Base-by-base conservation (phyloP, 2,888 invertebrate species). In the Orchestes rusci region DNA sequence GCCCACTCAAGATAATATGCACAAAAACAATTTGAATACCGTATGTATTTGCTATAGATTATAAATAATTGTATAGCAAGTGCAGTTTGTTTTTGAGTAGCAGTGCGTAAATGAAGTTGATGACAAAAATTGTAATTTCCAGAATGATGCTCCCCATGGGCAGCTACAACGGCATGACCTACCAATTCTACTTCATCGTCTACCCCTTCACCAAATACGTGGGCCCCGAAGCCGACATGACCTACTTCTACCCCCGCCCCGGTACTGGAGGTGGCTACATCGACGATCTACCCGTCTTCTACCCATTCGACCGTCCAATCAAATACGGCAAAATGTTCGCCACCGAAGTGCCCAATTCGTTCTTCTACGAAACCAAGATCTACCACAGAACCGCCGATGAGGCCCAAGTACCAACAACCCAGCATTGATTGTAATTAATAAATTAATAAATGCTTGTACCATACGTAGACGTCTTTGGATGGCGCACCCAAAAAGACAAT, bases 241-340 rank as follows among this genome's bases (percentile, higher is more conserved):
- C 33, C 7, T 49, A 31, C 40, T 45, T 45, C 33, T 55, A 54
- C 32, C 55, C 58, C 19, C 55, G 47, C 16, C 56, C 58, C n/a
- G 60, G 58, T 18, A 52, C 51, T 44, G 56, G 55, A 23, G 40
- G 39, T n/a, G 46, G 45, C 12, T 56, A 48, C 45, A 31, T 79
- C 34, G 84, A 85, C 63, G 73, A 71, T 53, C 73, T 75, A 63
- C 75, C 84, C 33, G 71, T 80, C 58, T 84, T 82, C 40, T 87
- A 78, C 73, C 87, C 87, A 49, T 75, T 87, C 61, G 84, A 87
- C 62, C 79, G 82, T 55, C 69, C 70, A 16, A 74, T 82, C 58
- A 70, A 77, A 32, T 56, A 51, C 36, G 70, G 76, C 33, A 67
- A 67, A 36, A 70, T 69, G 49, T 83, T 80, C 73, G 37, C 36